Percentiles rank a stretch among this genome's conserved stretches.
These are phyloP conservation scores for Sinocyclocheilus maitianheensis DNA, from an alignment of 2,113 vertebrate genomes.

Conservation along the genomic window DNA sequence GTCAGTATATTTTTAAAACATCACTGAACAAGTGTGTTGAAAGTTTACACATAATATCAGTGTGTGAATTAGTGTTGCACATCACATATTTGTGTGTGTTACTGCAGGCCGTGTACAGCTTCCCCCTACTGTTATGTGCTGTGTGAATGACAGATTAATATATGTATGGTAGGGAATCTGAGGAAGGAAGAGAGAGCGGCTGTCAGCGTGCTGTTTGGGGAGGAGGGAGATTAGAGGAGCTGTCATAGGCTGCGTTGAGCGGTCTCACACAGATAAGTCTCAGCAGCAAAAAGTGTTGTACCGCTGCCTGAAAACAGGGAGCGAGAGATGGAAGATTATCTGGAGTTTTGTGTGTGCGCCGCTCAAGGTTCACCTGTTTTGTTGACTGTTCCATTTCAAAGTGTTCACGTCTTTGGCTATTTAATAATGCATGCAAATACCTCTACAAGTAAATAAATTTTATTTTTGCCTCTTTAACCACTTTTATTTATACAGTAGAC, in stretches of 20 bases:
- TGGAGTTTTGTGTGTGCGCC: slow-evolving; percentile 29
- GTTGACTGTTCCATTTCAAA: slow-evolving; percentile 2
- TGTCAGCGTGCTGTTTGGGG: slow-evolving; percentile 91
- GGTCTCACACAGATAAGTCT: slow-evolving; percentile 90
- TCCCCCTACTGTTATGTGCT: slow-evolving; percentile 77
- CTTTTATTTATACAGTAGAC: neutral
- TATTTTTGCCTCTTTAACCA: neutral
- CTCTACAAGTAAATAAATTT: neutral
- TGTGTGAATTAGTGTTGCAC: slow-evolving; percentile 54
- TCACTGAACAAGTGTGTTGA: neutral
- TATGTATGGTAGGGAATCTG: slow-evolving; percentile 93
- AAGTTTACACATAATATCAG: slow-evolving; percentile 2
- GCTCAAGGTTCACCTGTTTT: slow-evolving; percentile 1
- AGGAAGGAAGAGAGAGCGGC: slow-evolving; percentile 92
- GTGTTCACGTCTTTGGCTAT: neutral
- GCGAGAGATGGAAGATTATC: slow-evolving; percentile 62
- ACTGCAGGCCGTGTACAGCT: slow-evolving; percentile 49
- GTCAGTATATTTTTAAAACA: neutral
- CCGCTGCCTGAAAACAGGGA: slow-evolving; percentile 63
- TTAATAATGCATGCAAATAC: slow-evolving; percentile 6
- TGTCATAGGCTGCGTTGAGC: slow-evolving; percentile 89
- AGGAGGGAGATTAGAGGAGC: slow-evolving; percentile 92
- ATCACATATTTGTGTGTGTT: slow-evolving; percentile 14
- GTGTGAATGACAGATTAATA: slow-evolving; percentile 96
- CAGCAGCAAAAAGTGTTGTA: slow-evolving; percentile 83